These are phyloP conservation scores for Australoheros facetus DNA, from an alignment of 2,797 vertebrate species.

Conservation along the genomic window DNA sequence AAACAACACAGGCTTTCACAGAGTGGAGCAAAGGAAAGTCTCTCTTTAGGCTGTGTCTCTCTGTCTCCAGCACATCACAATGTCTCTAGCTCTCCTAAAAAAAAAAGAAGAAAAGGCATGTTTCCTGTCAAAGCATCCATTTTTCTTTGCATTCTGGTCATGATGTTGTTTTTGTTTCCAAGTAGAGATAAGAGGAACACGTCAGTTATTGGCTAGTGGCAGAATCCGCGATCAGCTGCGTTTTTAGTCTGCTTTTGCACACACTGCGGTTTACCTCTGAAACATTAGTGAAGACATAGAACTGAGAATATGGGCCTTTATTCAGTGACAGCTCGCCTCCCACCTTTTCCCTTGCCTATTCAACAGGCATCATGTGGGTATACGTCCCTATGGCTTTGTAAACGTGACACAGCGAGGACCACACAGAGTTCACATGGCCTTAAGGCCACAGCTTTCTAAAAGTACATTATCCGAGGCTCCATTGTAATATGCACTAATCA, in stretches of 20 bases:
- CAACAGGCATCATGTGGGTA: neutral
- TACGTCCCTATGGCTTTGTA: constrained; percentile 2
- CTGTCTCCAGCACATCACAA: constrained; percentile 9
- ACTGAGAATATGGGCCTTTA: neutral
- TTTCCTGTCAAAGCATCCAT: constrained; percentile 5
- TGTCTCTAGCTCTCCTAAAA: neutral
- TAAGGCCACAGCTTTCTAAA: constrained; percentile 24
- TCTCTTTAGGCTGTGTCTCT: constrained; percentile 21
- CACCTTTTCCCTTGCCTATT: neutral
- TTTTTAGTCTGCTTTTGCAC: neutral
- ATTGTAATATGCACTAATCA: constrained; percentile 60
- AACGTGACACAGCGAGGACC: neutral
- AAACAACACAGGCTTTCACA: constrained; percentile 44
- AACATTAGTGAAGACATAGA: neutral
- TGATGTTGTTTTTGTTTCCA: neutral
- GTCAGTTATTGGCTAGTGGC: too few species aligned
- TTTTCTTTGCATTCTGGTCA: constrained; percentile 6
- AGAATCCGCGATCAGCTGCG: neutral
- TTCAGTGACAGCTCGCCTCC: constrained; percentile 6
- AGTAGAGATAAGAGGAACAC: neutral
- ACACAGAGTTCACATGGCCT: neutral
- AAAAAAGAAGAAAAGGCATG: neutral
- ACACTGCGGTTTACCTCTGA: neutral
- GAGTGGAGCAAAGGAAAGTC: constrained; percentile 26
- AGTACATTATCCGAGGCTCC: constrained; percentile 39